Conservation (phyloP, 53 echinoderm and acorn worm species). For the Antedon mediterranea region DNA sequence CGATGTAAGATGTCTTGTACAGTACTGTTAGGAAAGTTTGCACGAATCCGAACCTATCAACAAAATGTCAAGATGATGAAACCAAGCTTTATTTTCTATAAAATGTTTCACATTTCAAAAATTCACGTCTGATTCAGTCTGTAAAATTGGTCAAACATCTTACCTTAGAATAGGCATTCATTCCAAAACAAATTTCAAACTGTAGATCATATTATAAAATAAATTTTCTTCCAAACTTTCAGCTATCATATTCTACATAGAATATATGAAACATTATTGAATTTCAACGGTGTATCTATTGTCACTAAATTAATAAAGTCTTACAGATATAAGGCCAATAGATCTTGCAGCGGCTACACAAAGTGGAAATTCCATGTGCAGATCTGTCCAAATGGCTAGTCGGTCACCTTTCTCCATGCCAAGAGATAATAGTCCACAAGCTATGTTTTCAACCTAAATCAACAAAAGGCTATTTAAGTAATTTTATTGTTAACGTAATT, state of each 20-base stretch:
- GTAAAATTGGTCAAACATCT: no score
- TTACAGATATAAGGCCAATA: background rate
- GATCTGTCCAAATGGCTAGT: background rate
- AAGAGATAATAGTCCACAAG: background rate
- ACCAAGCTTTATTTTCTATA: background rate
- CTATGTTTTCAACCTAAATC: background rate
- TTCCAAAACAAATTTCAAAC: no score
- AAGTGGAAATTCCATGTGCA: background rate
- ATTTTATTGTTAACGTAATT: no score
- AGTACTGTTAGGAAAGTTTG: background rate
- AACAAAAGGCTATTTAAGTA: no score
- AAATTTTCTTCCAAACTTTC: no score
- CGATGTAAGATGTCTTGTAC: background rate
- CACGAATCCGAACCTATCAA: background rate
- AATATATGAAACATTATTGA: no score
- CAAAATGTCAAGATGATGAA: background rate
- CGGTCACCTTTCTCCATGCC: background rate
- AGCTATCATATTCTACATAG: no score
- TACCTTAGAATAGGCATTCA: no score
- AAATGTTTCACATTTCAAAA: background rate
- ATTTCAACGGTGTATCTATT: no score
- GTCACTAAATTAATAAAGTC: no score
- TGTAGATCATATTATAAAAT: no score
- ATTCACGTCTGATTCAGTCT: no score
- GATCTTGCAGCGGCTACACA: background rate